These are phyloP conservation scores for Drosophila picticornis DNA, from an alignment of 2,888 invertebrate genomes.

Conservation along the genomic window DNA sequence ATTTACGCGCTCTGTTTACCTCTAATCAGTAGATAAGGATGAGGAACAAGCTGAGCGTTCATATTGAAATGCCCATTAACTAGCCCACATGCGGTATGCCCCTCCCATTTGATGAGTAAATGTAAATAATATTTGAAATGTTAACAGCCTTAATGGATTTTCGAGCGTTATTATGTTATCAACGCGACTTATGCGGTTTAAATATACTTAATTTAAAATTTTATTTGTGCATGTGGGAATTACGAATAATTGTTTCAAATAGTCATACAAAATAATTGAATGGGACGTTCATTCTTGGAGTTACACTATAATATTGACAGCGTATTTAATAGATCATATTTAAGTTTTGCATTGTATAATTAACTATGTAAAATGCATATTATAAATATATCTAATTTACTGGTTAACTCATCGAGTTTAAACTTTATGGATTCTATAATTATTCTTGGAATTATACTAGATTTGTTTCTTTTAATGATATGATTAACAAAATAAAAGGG, in stretches of 20 bases:
- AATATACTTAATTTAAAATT: conserved; percentile 18
- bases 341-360: background rate
- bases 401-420: background rate
- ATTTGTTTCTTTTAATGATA: background rate
- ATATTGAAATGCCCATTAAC: conserved; percentile 47
- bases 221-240: background rate
- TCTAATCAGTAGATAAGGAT: conserved; percentile 76
- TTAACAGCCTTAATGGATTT: conserved; percentile 43
- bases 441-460: background rate
- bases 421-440: background rate
- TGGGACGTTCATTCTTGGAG: background rate
- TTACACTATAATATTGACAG: background rate
- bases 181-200: conserved; percentile 38
- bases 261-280: background rate
- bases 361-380: background rate
- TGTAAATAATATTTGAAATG: conserved; percentile 48
- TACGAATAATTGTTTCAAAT: background rate
- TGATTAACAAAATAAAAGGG: background rate
- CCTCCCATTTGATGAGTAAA: conserved; percentile 31
- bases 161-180: conserved; percentile 56
- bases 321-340: background rate
- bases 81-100: conserved; percentile 55
- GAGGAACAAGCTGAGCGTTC: conserved; percentile 44
- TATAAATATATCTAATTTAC: background rate
- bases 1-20: conserved; percentile 79